phyloP scores from a whole-genome alignment of 2,888 invertebrate genomes.

The Tetragonula carbonaria region DNA sequence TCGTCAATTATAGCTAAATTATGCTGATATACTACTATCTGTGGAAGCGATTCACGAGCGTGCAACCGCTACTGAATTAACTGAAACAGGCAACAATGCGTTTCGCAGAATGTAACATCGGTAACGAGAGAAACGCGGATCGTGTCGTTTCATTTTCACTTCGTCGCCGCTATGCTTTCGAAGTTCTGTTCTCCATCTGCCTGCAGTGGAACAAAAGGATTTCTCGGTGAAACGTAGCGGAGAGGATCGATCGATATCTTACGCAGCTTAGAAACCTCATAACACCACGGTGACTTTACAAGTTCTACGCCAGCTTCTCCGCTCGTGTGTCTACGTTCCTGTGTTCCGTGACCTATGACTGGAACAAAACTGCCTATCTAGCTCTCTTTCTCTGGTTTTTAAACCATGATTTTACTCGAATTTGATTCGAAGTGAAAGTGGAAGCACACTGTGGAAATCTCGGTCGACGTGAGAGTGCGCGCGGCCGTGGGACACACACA shows the following conservation, averaged over 20 bases:
- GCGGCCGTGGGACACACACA: neutral
- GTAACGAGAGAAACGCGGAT: conserved; percentile 28
- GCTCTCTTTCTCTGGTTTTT: too few species aligned
- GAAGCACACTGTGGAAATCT: neutral
- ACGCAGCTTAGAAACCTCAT: neutral
- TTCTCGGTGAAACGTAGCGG: conserved; percentile 26
- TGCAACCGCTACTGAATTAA: neutral
- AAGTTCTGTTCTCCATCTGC: neutral
- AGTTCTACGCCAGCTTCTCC: neutral
- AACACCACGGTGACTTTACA: conserved; percentile 12
- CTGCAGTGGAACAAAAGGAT: conserved; percentile 19
- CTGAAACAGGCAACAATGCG: neutral
- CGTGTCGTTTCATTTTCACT: conserved; percentile 25
- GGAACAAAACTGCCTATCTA: neutral
- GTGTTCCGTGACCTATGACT: neutral
- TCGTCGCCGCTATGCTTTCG: conserved; percentile 4
- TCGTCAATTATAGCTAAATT: neutral
- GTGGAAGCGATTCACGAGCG: neutral
- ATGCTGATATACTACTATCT: neutral
- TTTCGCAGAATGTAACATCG: neutral
- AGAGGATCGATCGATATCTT: conserved; percentile 29
- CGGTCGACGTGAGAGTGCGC: neutral
- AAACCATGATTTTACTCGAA: neutral
- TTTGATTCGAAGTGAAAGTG: conserved; percentile 13
- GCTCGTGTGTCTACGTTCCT: too few species aligned